Evolutionary conservation across 2,888 invertebrate genomes (phyloP).

Genomic region (Sinhomidia bicolor): DNA sequence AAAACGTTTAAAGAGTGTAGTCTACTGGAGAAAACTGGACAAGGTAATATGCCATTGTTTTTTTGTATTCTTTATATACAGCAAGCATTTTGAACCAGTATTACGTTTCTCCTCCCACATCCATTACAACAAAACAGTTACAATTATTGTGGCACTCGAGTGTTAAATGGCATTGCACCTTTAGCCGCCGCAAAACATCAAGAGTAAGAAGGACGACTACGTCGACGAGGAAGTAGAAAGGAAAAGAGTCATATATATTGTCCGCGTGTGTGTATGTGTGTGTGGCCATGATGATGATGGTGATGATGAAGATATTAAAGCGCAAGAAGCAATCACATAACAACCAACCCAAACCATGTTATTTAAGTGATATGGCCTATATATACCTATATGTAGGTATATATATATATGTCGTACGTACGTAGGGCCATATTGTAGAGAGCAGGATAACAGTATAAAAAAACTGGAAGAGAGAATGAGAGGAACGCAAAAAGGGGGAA

Average conservation of each 20-base stretch:
- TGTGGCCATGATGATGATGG: background rate
- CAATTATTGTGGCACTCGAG: slow-evolving; percentile 28
- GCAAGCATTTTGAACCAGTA: background rate
- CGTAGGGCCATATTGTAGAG: no score
- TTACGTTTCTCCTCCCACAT: background rate
- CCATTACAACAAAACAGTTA: slow-evolving; percentile 27
- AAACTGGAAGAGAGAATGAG: background rate
- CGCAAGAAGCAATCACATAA: slow-evolving; percentile 2
- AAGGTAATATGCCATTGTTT: background rate
- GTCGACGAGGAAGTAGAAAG: background rate
- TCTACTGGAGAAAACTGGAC: background rate
- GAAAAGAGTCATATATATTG: background rate
- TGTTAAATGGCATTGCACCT: slow-evolving; percentile 19
- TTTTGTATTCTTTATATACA: no score
- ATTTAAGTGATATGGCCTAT: background rate
- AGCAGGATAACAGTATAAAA: background rate
- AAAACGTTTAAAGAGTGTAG: background rate
- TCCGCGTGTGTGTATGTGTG: background rate
- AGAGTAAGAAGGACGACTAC: background rate
- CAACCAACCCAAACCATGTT: background rate
- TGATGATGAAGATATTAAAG: background rate
- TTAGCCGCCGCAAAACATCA: slow-evolving; percentile 8
- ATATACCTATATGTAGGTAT: no score
- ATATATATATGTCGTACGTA: no score
- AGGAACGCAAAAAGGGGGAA: background rate